Conservation (phyloP, 37 sponge, comb jelly and placozoan species). For the Chondrilla cf. caribensis region DNA sequence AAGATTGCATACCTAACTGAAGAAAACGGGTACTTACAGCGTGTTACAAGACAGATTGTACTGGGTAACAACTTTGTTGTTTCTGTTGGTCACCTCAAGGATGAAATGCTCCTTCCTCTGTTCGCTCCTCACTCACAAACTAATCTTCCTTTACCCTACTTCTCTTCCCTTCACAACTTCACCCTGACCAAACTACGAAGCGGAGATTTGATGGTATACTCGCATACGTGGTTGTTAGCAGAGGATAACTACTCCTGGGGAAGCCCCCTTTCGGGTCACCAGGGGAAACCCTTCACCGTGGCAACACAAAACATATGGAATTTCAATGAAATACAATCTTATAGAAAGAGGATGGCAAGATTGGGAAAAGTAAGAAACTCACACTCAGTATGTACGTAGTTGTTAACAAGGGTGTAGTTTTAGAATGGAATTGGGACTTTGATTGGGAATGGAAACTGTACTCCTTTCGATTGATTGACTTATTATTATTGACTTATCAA, state of each 20-base stretch:
- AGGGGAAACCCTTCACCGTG: slow-evolving; percentile 6
- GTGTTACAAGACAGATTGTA: background rate
- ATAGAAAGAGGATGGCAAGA: slow-evolving; percentile 26
- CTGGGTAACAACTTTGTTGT: background rate
- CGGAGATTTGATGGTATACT: background rate
- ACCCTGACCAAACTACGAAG: background rate
- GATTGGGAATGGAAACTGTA: too few species aligned
- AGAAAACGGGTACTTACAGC: background rate
- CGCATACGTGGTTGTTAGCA: background rate
- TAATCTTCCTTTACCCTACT: background rate
- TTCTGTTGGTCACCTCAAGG: background rate
- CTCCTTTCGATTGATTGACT: too few species aligned
- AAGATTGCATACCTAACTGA: background rate
- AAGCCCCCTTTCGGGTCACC: background rate
- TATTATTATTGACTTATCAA: too few species aligned
- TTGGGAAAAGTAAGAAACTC: slow-evolving; percentile 46
- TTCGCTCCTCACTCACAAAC: background rate
- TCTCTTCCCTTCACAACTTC: background rate
- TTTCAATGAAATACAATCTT: slow-evolving; percentile 26
- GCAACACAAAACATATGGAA: slow-evolving; percentile 78
- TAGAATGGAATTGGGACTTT: too few species aligned
- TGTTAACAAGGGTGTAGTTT: background rate
- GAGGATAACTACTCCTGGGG: background rate
- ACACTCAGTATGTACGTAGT: background rate
- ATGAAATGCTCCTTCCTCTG: background rate